A percentile compares a stretch with the other conserved stretches of the same genome.
Conservation (phyloP, 2,888 invertebrate genomes). For the Thecophora atra region DNA sequence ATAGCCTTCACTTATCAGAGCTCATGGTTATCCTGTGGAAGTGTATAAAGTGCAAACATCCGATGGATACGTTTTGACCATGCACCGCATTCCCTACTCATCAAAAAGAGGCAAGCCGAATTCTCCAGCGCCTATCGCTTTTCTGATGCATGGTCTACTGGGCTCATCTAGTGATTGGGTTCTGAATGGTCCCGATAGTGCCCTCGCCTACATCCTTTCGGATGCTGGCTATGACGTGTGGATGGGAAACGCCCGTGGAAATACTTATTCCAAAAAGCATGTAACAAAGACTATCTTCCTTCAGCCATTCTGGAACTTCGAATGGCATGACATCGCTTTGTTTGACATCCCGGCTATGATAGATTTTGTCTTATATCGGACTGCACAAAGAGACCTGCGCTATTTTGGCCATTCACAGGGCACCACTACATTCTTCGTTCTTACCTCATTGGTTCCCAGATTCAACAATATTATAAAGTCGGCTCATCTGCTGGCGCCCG, state of each 20-base stretch:
- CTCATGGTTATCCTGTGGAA: slow-evolving; percentile 61
- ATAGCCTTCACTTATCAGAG: slow-evolving; percentile 8
- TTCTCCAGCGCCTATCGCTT: slow-evolving; percentile 48
- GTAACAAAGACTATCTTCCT: slow-evolving; percentile 58
- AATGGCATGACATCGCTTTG: slow-evolving; percentile 89
- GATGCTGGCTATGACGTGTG: slow-evolving; percentile 67
- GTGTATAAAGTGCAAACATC: slow-evolving; percentile 69
- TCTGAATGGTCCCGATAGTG: slow-evolving; percentile 49
- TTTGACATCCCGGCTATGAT: slow-evolving; percentile 88
- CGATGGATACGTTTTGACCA: slow-evolving; percentile 57
- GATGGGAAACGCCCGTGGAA: slow-evolving; percentile 86
- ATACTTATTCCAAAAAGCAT: slow-evolving; percentile 70
- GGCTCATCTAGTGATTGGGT: slow-evolving; percentile 60
- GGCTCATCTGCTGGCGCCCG: slow-evolving; percentile 67
- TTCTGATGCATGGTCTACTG: slow-evolving; percentile 57
- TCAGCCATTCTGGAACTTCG: slow-evolving; percentile 65
- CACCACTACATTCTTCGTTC: slow-evolving; percentile 77
- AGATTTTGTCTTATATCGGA: slow-evolving; percentile 70
- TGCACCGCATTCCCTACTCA: slow-evolving; percentile 59
- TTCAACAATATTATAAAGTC: slow-evolving; percentile 55
- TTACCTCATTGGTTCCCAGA: slow-evolving; percentile 51
- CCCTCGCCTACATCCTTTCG: slow-evolving; percentile 53
- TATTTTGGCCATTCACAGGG: slow-evolving; percentile 96
- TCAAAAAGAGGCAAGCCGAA: slow-evolving; percentile 42
- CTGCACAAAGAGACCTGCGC: slow-evolving; percentile 51